A percentile compares a stretch with the other conserved stretches of the same genome.
Evolutionary conservation across 1,140 invertebrate genomes (phyloP).

Genomic region (Platorchestia sp.): DNA sequence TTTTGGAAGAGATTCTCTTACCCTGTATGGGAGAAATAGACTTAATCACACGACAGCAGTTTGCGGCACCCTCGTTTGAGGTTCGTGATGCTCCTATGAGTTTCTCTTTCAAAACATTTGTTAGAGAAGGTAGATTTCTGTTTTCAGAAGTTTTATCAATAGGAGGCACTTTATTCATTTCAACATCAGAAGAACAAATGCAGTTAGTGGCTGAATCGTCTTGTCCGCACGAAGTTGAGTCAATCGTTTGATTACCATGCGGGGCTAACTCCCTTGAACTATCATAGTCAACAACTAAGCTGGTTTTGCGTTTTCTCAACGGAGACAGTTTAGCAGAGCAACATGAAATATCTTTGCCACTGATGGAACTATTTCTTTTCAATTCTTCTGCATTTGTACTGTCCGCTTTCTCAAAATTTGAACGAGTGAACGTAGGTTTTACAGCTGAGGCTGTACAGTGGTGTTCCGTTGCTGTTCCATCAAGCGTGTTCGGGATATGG

Average conservation of each 20-base stretch:
- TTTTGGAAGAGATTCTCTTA: neutral
- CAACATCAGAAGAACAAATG: neutral
- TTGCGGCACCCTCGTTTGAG: neutral
- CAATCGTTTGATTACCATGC: neutral
- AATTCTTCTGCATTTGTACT: neutral
- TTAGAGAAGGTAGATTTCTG: neutral
- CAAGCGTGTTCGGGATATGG: neutral
- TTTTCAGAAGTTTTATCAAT: neutral
- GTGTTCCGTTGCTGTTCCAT: neutral
- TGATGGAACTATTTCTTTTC: constrained; percentile 33
- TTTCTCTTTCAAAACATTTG: neutral
- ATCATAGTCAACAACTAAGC: neutral
- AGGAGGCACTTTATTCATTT: neutral
- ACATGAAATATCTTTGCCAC: constrained; percentile 6
- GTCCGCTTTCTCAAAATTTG: neutral
- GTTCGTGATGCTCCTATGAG: neutral
- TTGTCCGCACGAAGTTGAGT: neutral
- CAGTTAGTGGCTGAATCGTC: neutral
- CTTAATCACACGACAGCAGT: neutral
- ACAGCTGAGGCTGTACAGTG: neutral
- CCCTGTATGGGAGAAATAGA: neutral
- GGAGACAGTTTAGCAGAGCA: constrained; percentile 11
- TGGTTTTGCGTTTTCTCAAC: neutral
- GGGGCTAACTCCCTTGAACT: neutral
- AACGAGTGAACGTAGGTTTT: neutral